These are phyloP conservation scores for Leistus spinibarbis DNA, from an alignment of 2,888 invertebrate species.

Conservation along the genomic window DNA sequence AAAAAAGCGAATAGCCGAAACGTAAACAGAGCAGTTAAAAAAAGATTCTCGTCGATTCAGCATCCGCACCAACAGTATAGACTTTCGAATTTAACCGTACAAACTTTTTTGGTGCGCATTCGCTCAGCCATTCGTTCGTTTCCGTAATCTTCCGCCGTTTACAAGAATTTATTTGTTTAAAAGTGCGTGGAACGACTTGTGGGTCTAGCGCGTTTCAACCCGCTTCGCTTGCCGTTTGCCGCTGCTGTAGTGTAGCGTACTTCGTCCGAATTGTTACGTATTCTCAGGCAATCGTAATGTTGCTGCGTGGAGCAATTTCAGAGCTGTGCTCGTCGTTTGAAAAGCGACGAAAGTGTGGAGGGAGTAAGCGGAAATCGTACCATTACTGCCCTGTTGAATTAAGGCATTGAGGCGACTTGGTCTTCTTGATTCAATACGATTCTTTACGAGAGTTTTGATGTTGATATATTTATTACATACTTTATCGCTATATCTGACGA, in stretches of 20 bases:
- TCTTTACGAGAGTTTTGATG: too few species aligned
- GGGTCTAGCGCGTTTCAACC: constrained; percentile 15
- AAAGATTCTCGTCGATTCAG: constrained; percentile 25
- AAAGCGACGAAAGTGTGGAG: constrained; percentile 1
- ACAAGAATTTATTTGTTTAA: constrained; percentile 39
- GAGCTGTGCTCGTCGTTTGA: constrained; percentile 17
- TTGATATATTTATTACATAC: neutral
- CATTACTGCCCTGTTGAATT: constrained; percentile 36
- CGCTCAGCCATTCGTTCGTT: neutral
- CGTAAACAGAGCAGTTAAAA: constrained; percentile 36
- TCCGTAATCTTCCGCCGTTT: constrained; percentile 30
- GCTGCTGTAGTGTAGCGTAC: constrained; percentile 11
- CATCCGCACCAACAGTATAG: constrained; percentile 1
- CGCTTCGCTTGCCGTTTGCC: too few species aligned
- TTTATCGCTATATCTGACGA: too few species aligned
- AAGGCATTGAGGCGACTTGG: too few species aligned
- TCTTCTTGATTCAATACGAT: too few species aligned
- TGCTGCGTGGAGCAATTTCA: constrained; percentile 34
- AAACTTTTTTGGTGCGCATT: neutral
- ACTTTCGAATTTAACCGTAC: neutral
- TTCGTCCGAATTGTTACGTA: constrained; percentile 17
- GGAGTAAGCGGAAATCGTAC: constrained; percentile 9
- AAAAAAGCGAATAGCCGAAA: neutral
- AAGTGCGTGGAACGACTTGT: constrained; percentile 32
- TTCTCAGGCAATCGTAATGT: constrained; percentile 36